Evolutionary conservation across 2,797 vertebrate genomes (phyloP).

Genomic region (Enteromius thamalakanensis): DNA sequence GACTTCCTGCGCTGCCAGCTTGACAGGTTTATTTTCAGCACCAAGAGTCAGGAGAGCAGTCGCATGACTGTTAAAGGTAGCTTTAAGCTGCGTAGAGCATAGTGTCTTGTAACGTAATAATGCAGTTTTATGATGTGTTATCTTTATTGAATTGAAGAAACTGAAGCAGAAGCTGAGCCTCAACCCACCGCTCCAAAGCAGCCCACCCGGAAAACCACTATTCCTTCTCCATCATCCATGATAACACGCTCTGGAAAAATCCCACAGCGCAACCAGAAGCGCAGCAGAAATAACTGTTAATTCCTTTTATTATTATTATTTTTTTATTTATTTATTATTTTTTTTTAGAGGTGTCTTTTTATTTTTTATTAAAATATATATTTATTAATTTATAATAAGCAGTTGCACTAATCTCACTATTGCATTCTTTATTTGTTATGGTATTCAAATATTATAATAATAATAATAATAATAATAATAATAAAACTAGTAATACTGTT

Average conservation of each 20-base stretch:
- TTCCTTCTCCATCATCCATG: slow-evolving; percentile 71
- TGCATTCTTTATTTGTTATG: background rate
- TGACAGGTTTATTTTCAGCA: slow-evolving; percentile 85
- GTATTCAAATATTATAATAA: too few relatives aligned
- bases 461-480: too few relatives aligned
- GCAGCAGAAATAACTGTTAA: slow-evolving; percentile 61
- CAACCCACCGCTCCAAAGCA: slow-evolving; percentile 45
- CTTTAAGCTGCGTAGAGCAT: background rate
- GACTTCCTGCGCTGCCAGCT: slow-evolving; percentile 89
- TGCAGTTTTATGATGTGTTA: background rate
- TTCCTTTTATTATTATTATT: background rate
- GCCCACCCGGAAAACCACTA: slow-evolving; percentile 49
- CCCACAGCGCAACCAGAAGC: slow-evolving; percentile 67
- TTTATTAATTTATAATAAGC: too few relatives aligned
- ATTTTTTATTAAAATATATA: background rate
- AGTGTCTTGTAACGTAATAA: background rate
- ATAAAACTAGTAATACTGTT: too few relatives aligned
- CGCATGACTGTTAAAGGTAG: slow-evolving; percentile 36
- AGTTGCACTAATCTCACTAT: background rate
- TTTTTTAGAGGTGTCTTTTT: background rate
- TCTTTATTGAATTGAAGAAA: slow-evolving; percentile 32
- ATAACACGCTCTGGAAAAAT: slow-evolving; percentile 77
- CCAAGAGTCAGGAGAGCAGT: slow-evolving; percentile 71
- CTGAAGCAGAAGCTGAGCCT: slow-evolving; percentile 59
- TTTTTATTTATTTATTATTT: too few relatives aligned